Evolutionary conservation across 2,888 invertebrate species (phyloP), one percentile per base, ranked within the genome.

Genomic region (Spodoptera exigua): DNA sequence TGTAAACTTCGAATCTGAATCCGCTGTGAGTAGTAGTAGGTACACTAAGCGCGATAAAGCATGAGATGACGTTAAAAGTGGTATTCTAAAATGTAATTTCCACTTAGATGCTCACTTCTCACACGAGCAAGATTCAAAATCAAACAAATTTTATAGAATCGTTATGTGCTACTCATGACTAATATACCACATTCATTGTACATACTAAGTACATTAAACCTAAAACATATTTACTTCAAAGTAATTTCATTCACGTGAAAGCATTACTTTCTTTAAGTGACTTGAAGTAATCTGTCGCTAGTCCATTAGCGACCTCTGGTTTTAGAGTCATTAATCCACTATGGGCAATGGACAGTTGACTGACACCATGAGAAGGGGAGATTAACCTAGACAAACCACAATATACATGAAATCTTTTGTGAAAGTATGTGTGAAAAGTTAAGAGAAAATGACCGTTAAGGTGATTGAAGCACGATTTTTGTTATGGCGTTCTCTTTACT

Each of bases 281-380:
- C 62, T 73, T 58, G 44, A 32, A 48, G 53, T 64, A 53, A 57
- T 60, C 56, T 44, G 41, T 43, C 61, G 49, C 32, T 21, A 41
- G 43, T 69, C 72, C 72, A 79, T 76, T 74, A 78, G 72, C 65
- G 61, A 79, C 79, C 72, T 78, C 62, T 74, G 45, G 56, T 52
- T 74, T 68, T 39, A 53, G 52, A 55, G 61, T 66, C 74, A 72
- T 78, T 72, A 79, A 79, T 79, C 55, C 70, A 55, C 54, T 34
- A 65, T 66, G 63, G 59, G 39, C 67, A 54, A 18, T n/a, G 45
- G 74, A 79, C 80, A 79, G 64, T 69, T 78, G 78, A 79, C 64
- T 78, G 79, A 76, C 72, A 77, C 43, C 54, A 58, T 46, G 32
- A 51, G 44, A 45, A 55, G 56, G 60, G 59, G 60, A 67, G 58